Evolutionary conservation across 2,113 vertebrate genomes (phyloP), one percentile per base, ranked within the genome.

Genomic region (Channa maculata): DNA sequence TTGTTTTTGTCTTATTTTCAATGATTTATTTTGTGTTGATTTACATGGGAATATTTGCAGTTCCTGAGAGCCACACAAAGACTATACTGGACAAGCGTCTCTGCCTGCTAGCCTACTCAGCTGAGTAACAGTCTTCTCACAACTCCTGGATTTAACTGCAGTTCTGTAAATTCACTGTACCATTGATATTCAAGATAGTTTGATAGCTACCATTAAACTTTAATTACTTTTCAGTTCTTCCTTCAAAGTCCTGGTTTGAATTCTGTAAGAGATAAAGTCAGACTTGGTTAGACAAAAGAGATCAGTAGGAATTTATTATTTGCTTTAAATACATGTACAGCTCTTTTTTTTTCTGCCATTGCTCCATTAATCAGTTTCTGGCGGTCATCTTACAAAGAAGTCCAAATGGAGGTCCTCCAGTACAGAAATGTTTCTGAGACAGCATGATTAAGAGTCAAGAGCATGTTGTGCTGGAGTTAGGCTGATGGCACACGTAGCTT

Each of bases 281-380:
- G 77, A 91, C 81, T 82, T 77, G 65, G 65, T 84, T 90, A 91
- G 83, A 91, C 88, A 88, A 92, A 93, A 92, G 84, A 91, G 87
- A 92, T 92, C 90, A 93, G 89, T 90, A 89, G 88, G 86, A 92
- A 93, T 94, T 94, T 93, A 93, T 91, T 92, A 81, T 87, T 89
- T 90, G 85, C 88, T 91, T 90, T 82, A 87, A 92, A 91, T 87
- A 93, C 88, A 92, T 76, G 79, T 88, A 92, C 92, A 94, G 64
- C 72, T 80, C 69, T 86, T 78, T 68, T 57, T 77, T 85, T 77
- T 85, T 73, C 71, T 84, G 79, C 65, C 83, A 72, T 69, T 39
- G 73, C 53, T 82, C 53, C 83, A 63, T 76, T 77, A 64, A 89
- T 82, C 75, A 80, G 55, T 75, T 77, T 61, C 66, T 77, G 86